phyloP scores from a whole-genome alignment of 2,888 invertebrate genomes.

The Yponomeuta malinellus region DNA sequence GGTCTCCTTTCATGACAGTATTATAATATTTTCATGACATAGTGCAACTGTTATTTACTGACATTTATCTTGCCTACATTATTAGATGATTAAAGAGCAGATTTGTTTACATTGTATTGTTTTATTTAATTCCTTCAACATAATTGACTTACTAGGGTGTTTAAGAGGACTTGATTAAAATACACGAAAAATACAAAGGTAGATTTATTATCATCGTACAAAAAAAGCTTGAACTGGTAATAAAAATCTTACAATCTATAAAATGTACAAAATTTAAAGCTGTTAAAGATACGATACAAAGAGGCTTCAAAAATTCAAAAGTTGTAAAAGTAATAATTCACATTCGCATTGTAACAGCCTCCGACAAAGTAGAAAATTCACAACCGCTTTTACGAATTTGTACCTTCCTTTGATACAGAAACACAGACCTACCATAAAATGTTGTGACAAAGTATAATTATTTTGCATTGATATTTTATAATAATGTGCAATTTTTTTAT shows the following conservation, averaged over 20 bases:
- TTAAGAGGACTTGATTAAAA: neutral
- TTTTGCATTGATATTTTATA: no score
- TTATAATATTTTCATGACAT: constrained; percentile 42
- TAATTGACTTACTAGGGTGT: no score
- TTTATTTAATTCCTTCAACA: constrained; percentile 2
- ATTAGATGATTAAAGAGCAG: constrained; percentile 46
- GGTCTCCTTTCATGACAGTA: constrained; percentile 21
- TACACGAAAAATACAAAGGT: constrained; percentile 11
- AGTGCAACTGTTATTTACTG: constrained; percentile 33
- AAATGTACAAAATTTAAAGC: constrained; percentile 53
- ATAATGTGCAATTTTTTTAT: neutral
- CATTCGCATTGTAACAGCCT: neutral
- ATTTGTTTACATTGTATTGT: constrained; percentile 30
- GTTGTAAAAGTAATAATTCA: neutral
- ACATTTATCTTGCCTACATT: constrained; percentile 57
- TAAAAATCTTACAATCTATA: constrained; percentile 1
- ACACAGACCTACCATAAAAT: neutral
- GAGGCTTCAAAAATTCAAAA: neutral
- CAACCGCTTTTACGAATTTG: neutral
- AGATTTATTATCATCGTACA: constrained; percentile 3
- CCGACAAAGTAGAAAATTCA: neutral
- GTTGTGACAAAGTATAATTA: neutral
- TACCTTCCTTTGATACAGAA: neutral
- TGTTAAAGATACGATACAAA: constrained; percentile 34
- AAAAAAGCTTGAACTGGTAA: constrained; percentile 3